Evolutionary conservation across 2,113 vertebrate species (phyloP), one percentile per base, ranked within the genome.

Genomic region (Lepus timidus): DNA sequence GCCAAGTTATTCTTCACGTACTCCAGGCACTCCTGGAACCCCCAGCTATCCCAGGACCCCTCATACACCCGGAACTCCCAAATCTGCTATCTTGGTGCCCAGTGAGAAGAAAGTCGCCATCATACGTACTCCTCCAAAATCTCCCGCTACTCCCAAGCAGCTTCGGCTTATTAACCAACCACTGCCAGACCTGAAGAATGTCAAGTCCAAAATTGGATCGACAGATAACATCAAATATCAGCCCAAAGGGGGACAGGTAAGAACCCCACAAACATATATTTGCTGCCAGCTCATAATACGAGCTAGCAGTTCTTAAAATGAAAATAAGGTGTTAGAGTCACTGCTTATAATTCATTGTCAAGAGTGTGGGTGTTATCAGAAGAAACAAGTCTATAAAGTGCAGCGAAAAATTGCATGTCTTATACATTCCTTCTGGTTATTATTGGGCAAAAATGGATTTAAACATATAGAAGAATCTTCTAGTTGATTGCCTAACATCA

Each of bases 71-170:
- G 99, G 99, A 64, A 99, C 99, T 0, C 99, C 99, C 86, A 99
- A 99, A 97, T 99, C 99, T 96, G 99, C 99, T 96, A 99, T 99
- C 96, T 97, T 99, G 97, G 98, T 99, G 91, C 99, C 99, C 95
- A 99, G 99, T 97, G 99, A 99, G 98, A 99, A 99, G 98, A 99
- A 99, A 98, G 98, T 99, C n/a, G 99, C 99, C 17, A 99, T 99
- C 96, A 99, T 99, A 88, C 99, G 99, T 67, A 99, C 99, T 44
- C 99, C 99, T 90, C 99, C 99, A 44, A 99, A 99, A 98, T 99
- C 99, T 19, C 99, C 99, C 1, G 99, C 98, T 20, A 98, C 98
- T 90, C 99, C 99, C 1, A 98, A 99, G 97, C 99, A 99, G 97
- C 98, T 99, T 83, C 99, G 99, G 92, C 98, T 99, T 61, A 98